phyloP scores from a whole-genome alignment of 2,113 vertebrate genomes.

The Heterotilapia buettikoferi region DNA sequence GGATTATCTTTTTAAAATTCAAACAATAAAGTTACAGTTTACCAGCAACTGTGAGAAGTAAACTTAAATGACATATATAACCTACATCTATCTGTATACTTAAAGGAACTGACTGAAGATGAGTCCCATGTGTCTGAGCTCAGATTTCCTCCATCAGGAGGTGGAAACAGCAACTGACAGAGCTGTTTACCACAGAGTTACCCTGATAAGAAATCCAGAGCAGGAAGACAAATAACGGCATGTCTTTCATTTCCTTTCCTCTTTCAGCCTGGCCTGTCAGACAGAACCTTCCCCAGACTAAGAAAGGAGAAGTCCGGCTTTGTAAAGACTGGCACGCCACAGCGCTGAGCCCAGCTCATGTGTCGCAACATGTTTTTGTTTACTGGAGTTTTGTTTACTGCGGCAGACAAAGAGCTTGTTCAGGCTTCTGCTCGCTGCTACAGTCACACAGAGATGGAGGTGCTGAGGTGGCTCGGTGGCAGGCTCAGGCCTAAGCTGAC shows the following conservation, averaged over 20 bases:
- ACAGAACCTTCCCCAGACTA: neutral
- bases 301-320: slow-evolving; percentile 43
- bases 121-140: neutral
- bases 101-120: neutral
- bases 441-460: slow-evolving; percentile 21
- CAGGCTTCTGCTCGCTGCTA: neutral
- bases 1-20: neutral
- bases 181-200: neutral
- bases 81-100: neutral
- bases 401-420: neutral
- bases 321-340: neutral
- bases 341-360: neutral
- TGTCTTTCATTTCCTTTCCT: slow-evolving; percentile 44
- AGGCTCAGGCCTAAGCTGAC: slow-evolving; percentile 11
- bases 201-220: slow-evolving; percentile 8
- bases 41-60: slow-evolving; percentile 84
- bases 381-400: neutral
- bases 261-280: slow-evolving; percentile 20
- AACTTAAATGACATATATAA: slow-evolving; percentile 34
- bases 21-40: slow-evolving; percentile 81
- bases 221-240: slow-evolving; percentile 7
- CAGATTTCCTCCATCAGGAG: neutral
- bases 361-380: neutral
- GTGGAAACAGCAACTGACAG: neutral
- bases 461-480: neutral